phyloP scores from a whole-genome alignment of 2,797 vertebrate genomes.

The Sebastes kiyomatsui region DNA sequence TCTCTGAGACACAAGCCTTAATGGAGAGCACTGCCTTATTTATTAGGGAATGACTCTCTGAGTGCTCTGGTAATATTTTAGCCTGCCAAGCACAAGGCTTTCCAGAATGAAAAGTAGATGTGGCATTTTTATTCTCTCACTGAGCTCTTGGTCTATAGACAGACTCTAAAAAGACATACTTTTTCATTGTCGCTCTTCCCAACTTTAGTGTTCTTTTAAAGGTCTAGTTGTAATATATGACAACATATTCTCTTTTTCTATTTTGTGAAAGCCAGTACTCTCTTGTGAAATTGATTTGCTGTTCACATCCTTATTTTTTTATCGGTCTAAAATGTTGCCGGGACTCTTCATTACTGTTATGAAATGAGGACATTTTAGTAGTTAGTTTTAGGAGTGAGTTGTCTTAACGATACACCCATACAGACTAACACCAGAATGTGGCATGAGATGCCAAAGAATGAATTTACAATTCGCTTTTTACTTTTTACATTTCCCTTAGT shows the following conservation, averaged over 20 bases:
- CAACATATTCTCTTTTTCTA: slow-evolving; percentile 12
- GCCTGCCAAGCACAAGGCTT: slow-evolving; percentile 24
- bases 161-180: slow-evolving; percentile 20
- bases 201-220: slow-evolving; percentile 38
- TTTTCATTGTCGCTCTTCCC: slow-evolving; percentile 20
- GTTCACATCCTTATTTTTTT: slow-evolving; percentile 13
- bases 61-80: slow-evolving; percentile 64
- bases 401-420: background rate
- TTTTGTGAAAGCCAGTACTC: slow-evolving; percentile 4
- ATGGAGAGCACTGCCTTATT: slow-evolving; percentile 69
- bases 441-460: slow-evolving; percentile 20
- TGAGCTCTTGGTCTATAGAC: slow-evolving; percentile 18
- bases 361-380: background rate
- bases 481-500: slow-evolving; percentile 15
- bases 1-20: slow-evolving; percentile 61
- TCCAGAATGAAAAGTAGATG: slow-evolving; percentile 42
- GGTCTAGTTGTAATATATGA: slow-evolving; percentile 20
- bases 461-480: slow-evolving; percentile 17
- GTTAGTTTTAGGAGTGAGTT: background rate
- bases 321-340: slow-evolving; percentile 10
- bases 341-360: background rate
- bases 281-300: slow-evolving; percentile 34
- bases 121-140: slow-evolving; percentile 45
- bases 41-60: slow-evolving; percentile 59
- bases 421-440: background rate